These are phyloP conservation scores for Glaucomys volans DNA, from an alignment of 2,113 vertebrate genomes.

Conservation along the genomic window DNA sequence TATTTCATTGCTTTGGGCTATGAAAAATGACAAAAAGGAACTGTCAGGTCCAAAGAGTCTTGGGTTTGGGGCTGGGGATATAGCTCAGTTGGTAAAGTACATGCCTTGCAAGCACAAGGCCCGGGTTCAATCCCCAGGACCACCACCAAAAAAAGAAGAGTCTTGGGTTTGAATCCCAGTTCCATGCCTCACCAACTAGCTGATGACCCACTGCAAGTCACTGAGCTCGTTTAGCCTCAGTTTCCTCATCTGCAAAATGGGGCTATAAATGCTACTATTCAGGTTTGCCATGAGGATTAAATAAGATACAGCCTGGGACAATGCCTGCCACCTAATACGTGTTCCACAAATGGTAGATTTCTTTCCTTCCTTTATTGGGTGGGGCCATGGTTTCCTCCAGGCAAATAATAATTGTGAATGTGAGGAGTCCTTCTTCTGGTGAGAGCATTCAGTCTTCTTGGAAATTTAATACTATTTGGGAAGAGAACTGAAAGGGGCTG, in stretches of 20 bases:
- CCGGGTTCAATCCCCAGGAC: too few relatives aligned
- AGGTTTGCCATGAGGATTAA: not conserved
- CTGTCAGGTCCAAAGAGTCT: not conserved
- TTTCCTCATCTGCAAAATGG: not conserved
- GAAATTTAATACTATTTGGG: conserved; percentile 23
- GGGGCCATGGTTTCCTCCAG: not conserved
- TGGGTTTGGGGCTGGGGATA: not conserved
- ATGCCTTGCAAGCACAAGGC: too few relatives aligned
- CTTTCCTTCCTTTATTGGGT: not conserved
- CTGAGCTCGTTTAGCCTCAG: not conserved
- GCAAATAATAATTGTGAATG: not conserved
- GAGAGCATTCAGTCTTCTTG: conserved; percentile 3
- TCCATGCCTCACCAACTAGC: not conserved
- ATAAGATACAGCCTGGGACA: not conserved
- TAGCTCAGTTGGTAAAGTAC: too few relatives aligned
- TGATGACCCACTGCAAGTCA: not conserved
- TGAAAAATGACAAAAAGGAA: not conserved
- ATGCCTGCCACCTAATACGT: not conserved
- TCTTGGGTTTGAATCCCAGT: not conserved
- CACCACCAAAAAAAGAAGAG: not conserved
- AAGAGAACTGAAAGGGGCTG: not conserved
- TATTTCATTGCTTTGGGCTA: not conserved
- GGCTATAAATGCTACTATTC: not conserved
- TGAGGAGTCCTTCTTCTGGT: not conserved
- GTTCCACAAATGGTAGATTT: not conserved